phyloP scores from a whole-genome alignment of 2,888 invertebrate species.

The Balanococcus diminutus region DNA sequence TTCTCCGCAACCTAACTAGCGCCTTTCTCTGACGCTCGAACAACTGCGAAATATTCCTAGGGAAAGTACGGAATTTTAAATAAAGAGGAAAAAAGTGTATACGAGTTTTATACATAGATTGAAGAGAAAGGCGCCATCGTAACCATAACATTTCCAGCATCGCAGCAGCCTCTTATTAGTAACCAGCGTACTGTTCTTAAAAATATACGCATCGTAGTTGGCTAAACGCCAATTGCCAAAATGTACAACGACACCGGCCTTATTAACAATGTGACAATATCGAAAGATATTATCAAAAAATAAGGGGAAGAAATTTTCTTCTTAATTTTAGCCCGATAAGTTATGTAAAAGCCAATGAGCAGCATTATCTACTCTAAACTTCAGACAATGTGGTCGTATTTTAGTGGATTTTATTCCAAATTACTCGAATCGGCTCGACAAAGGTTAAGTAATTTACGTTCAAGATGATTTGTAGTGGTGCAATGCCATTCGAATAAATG shows the following conservation, averaged over 20 bases:
- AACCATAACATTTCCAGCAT: slow-evolving; percentile 5
- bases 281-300: slow-evolving; percentile 26
- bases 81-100: neutral
- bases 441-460: too few relatives aligned
- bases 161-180: neutral
- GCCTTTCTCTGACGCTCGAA: neutral
- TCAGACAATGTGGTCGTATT: neutral
- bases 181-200: neutral
- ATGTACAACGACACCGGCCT: neutral
- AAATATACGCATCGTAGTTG: slow-evolving; percentile 26
- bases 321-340: neutral
- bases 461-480: too few relatives aligned
- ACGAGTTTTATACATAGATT: neutral
- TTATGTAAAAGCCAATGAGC: neutral
- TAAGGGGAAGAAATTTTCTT: neutral
- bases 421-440: too few relatives aligned
- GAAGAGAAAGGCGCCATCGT: neutral
- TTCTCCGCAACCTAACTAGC: too few relatives aligned
- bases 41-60: neutral
- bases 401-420: neutral
- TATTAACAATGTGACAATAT: slow-evolving; percentile 28
- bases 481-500: too few relatives aligned
- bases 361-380: neutral
- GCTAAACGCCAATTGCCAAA: neutral
- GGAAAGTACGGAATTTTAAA: neutral